phyloP scores from a whole-genome alignment of 2,113 vertebrate species.

The Mustelus asterias region DNA sequence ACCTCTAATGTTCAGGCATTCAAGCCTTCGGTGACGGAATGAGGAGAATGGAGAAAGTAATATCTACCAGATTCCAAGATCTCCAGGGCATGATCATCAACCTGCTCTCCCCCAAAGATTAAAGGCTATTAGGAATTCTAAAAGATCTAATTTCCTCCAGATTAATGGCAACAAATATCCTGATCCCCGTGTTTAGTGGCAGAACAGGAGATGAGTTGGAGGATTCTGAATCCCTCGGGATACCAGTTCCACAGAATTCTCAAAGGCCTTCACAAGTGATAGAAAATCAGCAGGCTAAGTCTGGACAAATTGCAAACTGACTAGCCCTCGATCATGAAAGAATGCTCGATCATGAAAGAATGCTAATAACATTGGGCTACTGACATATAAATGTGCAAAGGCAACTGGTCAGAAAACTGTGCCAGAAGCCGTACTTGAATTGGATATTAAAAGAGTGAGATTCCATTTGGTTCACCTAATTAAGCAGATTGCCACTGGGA shows the following conservation, averaged over 20 bases:
- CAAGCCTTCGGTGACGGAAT: neutral
- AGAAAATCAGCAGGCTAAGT: neutral
- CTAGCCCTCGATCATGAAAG: neutral
- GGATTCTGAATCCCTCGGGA: neutral
- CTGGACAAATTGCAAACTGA: neutral
- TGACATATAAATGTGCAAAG: neutral
- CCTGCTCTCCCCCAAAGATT: neutral
- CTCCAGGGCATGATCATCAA: neutral
- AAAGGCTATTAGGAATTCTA: neutral
- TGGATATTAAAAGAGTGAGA: neutral
- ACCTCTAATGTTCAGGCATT: neutral
- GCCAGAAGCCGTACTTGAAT: neutral
- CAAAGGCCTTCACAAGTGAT: neutral
- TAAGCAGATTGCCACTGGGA: neutral
- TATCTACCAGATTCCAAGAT: constrained; percentile 10
- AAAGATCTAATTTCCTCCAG: neutral
- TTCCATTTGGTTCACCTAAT: neutral
- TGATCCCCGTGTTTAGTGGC: neutral
- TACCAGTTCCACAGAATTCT: neutral
- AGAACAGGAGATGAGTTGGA: neutral
- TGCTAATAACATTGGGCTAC: neutral
- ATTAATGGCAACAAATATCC: neutral
- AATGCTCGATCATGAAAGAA: neutral
- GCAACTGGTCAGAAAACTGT: neutral
- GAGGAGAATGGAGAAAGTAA: neutral